Base-by-base conservation (phyloP, 2,888 invertebrate species). In the Hypercompe scribonia region DNA sequence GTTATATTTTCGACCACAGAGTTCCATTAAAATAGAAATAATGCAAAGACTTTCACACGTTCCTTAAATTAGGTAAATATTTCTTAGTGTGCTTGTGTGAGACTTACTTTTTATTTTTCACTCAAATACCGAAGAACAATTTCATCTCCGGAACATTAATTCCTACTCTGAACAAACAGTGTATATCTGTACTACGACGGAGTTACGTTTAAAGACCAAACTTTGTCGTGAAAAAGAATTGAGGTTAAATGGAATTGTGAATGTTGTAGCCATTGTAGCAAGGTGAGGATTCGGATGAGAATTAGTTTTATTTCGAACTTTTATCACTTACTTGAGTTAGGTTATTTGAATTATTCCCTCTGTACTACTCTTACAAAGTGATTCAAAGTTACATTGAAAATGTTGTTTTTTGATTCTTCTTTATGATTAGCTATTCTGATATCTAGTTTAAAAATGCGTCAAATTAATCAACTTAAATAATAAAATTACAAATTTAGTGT, bases 151-250 rank as follows among this genome's bases (percentile, higher is more conserved):
- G 28, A 21, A 61, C 64, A 73, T 69, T 73, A 69, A 64, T 63
- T 50, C 50, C 50, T 31, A 36, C 66, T 46, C 34, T n/a, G 42
- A 73, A 67, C 58, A 39, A 68, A 54, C n/a, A 39, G 15, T 73
- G 66, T 70, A 54, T 66, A 63, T 42, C 18, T 11, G 33, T 21
- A 63, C 39, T 36, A 54, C 39, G 21, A n/a, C 34, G 42, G 24
- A 21, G 42, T 61, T 34, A 8, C 63, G 58, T 33, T 71, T 73
- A 69, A 34, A 42, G 65, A 33, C 69, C 11, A 63, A 72, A 66
- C 69, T 76, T 70, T n/a, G 24, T 54, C 69, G 50, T 31, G n/a
- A 72, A 50, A 69, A 58, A 71, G 66, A 67, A 67, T 66, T 70
- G 69, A 68, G 33, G 7, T 63, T 65, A 68, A 42, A 64, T 68